A percentile compares a stretch with the other conserved stretches of the same genome.
phyloP scores from a whole-genome alignment of 1,140 invertebrate genomes.

The Aricia agestis region DNA sequence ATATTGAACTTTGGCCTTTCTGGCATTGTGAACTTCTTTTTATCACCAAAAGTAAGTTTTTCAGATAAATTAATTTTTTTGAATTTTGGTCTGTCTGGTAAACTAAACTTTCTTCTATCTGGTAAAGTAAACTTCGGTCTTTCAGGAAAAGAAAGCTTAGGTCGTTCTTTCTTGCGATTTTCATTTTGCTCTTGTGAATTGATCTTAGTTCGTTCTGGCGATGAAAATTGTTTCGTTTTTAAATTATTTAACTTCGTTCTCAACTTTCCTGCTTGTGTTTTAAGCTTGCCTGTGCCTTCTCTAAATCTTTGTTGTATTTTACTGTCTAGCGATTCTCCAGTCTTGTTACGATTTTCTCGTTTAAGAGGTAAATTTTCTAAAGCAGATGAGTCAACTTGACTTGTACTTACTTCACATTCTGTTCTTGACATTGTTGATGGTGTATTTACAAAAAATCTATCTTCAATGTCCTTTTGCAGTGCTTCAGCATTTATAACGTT shows the following conservation, averaged over 20 bases:
- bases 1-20: constrained; percentile 78
- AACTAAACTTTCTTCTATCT: constrained; percentile 76
- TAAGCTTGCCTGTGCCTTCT: constrained; percentile 77
- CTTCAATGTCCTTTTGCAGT: constrained; percentile 78
- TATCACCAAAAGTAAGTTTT: constrained; percentile 75
- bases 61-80: constrained; percentile 78
- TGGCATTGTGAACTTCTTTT: constrained; percentile 77
- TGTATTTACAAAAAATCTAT: constrained; percentile 70
- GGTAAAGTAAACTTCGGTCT: constrained; percentile 76
- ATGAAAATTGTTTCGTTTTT: constrained; percentile 75
- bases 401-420: constrained; percentile 81
- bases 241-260: constrained; percentile 79
- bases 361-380: constrained; percentile 80
- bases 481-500: constrained; percentile 61
- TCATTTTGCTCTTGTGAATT: constrained; percentile 74
- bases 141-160: constrained; percentile 77
- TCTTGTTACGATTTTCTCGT: constrained; percentile 77
- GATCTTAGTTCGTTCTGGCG: constrained; percentile 76
- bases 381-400: constrained; percentile 80
- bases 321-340: constrained; percentile 53
- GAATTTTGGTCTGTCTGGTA: constrained; percentile 77
- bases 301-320: constrained; percentile 76
- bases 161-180: constrained; percentile 78
- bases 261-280: constrained; percentile 78
- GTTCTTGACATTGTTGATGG: constrained; percentile 79